Percentiles rank a stretch among this genome's conserved stretches.
phyloP scores from a whole-genome alignment of 2,888 invertebrate genomes.

The Cremastobaeus sp. region DNA sequence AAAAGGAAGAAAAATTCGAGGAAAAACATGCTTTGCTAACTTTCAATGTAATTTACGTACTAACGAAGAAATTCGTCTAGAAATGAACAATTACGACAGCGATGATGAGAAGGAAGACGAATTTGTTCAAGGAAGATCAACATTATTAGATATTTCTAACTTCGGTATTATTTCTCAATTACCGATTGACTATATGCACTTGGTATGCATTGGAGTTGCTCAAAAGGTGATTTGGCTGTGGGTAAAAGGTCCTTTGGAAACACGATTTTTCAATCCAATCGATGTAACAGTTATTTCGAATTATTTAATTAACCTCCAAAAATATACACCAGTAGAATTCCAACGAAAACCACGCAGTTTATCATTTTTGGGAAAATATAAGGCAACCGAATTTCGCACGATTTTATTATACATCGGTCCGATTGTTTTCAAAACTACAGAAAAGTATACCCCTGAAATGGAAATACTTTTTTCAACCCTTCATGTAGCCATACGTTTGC shows the following conservation, averaged over 20 bases:
- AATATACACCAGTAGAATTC: slow-evolving; percentile 27
- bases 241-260: too few relatives aligned
- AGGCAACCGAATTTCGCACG: slow-evolving; percentile 31
- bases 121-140: slow-evolving; percentile 16
- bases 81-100: not conserved
- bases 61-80: slow-evolving; percentile 17
- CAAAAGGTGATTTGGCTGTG: too few relatives aligned
- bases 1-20: too few relatives aligned
- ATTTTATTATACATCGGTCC: too few relatives aligned
- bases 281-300: slow-evolving; percentile 12
- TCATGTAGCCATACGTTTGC: too few relatives aligned
- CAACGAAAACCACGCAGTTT: slow-evolving; percentile 15
- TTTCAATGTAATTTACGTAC: slow-evolving; percentile 6
- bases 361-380: slow-evolving; percentile 15
- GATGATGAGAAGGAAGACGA: not conserved
- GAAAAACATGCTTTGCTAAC: slow-evolving; percentile 26
- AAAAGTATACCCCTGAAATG: too few relatives aligned
- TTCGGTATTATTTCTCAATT: slow-evolving; percentile 19
- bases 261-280: slow-evolving; percentile 26
- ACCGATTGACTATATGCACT: slow-evolving; percentile 24
- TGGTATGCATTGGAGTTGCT: too few relatives aligned
- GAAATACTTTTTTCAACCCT: too few relatives aligned
- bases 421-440: too few relatives aligned
- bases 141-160: slow-evolving; percentile 22
- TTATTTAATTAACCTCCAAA: slow-evolving; percentile 4